Evolutionary conservation across 2,113 vertebrate genomes (phyloP), one percentile per base, ranked within the genome.

Genomic region (Pelvicachromis taeniatus): DNA sequence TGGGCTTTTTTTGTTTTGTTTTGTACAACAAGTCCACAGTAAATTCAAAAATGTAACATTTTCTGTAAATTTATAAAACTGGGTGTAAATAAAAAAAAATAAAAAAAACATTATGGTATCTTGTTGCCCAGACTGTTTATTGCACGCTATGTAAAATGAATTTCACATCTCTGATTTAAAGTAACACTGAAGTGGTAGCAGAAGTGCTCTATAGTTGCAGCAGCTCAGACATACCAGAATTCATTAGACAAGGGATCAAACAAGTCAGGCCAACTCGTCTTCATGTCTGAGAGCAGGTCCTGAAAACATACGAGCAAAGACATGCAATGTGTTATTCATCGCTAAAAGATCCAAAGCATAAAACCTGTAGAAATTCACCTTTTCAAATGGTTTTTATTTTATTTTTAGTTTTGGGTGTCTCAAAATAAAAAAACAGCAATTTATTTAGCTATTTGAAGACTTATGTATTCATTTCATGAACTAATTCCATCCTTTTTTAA

Each of bases 271-370:
- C 95, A 95, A 58, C 87, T 93, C 29, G 73, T 93, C 48, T 84
- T 26, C 95, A 95, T 95, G 86, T 95, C 95, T 83, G 91, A 88
- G 14, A 93, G 83, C 75, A 95, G 77, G 65, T 95, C 95, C 95
- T 95, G 23, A 77, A 88, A 13, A 84, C 7, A 92, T 16, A 89
- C 4, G 9, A 70, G n/a, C 4, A 16, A 13, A 38, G 52, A 19
- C 9, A 52, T 3, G 38, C 6, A 3, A 19, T 68, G 6, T 48
- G 78, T 78, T 50, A 48, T 80, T 6, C 10, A 9, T 83, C 4
- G 19, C 7, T 52, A 16, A 7, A 50, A 35, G 19, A 10, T 65
- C 29, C 40, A 38, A 73, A 11, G 68, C 3, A 12, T 70, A 50
- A 50, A 48, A 73, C 48, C 42, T 0, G 1, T 42, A 48, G 23